Evolutionary conservation across 2,888 invertebrate species (phyloP), one percentile per base, ranked within the genome.

Genomic region (Brachyopa scutellaris): DNA sequence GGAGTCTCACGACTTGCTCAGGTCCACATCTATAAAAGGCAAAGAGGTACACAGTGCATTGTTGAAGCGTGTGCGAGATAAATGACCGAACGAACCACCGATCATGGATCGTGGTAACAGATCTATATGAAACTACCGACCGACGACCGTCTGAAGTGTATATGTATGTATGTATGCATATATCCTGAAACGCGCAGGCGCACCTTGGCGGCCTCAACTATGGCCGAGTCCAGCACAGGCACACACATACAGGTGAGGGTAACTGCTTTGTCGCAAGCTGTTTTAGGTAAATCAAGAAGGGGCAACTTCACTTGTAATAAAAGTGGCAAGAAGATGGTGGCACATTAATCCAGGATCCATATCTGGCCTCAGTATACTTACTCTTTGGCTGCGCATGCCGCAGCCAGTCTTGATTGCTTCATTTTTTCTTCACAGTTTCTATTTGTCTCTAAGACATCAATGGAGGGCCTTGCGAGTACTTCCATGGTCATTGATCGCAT

Each of bases 21-120:
- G 61, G 64, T 66, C 55, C 62, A 47, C 72, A 59, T 72, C 77
- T 72, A 82, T 72, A 82, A 82, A 82, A 82, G 82, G 82, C 64
- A 77, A 82, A 70, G 55, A 66, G 59, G 53, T 77, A 82, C 77
- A 77, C 77, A 61, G 70, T 55, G 80, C 62, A 80, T 80, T 80
- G 80, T 61, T 82, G 77, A 64, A 82, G 82, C 82, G 82, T 82
- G 82, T 82, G 82, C 77, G 82, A 82, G 77, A 82, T 82, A 82
- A 82, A 82, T 82, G 82, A 82, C 82, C 82, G 70, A 66, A 70
- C 82, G 70, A 72, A 77, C 66, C 70, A 66, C 45, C 77, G 82
- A 80, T 82, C 77, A 66, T 70, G 82, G 77, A 77, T 82, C 82
- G 82, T 82, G 82, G 82, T 77, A 72, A 77, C 11, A 82, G 80